phyloP scores from a whole-genome alignment of 2,113 vertebrate genomes.

The Shinisaurus crocodilurus region DNA sequence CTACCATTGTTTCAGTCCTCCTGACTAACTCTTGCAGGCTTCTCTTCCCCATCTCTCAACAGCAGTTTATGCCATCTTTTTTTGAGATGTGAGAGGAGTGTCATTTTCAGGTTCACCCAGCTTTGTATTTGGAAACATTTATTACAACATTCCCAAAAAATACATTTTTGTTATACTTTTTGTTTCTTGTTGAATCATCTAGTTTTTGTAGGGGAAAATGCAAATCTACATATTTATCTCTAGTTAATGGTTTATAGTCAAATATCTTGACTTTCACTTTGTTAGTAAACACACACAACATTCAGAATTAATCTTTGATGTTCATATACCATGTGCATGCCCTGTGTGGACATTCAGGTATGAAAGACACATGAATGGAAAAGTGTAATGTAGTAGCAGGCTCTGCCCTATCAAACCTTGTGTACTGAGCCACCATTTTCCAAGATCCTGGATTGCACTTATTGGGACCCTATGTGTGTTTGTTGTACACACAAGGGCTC shows the following conservation, averaged over 20 bases:
- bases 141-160: background rate
- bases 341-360: background rate
- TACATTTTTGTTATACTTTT: background rate
- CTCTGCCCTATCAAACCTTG: background rate
- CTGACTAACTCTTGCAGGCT: background rate
- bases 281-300: constrained; percentile 14
- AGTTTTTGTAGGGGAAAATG: background rate
- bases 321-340: background rate
- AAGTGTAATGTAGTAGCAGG: background rate
- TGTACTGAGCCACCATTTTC: background rate
- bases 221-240: background rate
- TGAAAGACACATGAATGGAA: background rate
- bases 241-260: background rate
- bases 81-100: background rate
- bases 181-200: background rate
- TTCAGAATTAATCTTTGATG: constrained; percentile 11
- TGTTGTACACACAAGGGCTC: background rate
- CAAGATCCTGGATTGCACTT: background rate
- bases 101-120: background rate
- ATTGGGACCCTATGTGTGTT: background rate
- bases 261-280: background rate
- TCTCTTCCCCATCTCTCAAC: background rate
- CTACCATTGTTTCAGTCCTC: background rate
- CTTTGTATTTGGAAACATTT: background rate
- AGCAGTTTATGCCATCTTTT: background rate